Evolutionary conservation across 1,140 invertebrate genomes (phyloP).

Genomic region (Choristoneura fumiferana): DNA sequence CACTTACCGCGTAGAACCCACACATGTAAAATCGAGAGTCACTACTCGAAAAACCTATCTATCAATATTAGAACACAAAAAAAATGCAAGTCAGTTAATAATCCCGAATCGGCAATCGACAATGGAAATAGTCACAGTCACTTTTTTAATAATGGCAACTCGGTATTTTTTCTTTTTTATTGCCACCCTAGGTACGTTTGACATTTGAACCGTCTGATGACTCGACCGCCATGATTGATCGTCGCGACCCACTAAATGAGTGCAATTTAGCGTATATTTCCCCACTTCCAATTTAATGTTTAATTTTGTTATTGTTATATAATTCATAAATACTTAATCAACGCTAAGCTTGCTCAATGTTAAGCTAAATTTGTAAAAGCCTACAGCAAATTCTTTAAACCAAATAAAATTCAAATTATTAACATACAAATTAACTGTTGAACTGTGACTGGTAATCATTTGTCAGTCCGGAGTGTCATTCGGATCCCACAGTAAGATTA

Average conservation of each 20-base stretch:
- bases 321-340: too few species aligned
- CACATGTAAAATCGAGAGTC: slow-evolving; percentile 64
- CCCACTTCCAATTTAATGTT: slow-evolving; percentile 54
- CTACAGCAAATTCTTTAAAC: slow-evolving; percentile 16
- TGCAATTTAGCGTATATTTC: slow-evolving; percentile 75
- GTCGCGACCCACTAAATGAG: slow-evolving; percentile 66
- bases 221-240: slow-evolving; percentile 75
- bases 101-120: slow-evolving; percentile 76
- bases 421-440: slow-evolving; percentile 68
- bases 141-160: slow-evolving; percentile 78
- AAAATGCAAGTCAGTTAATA: slow-evolving; percentile 78
- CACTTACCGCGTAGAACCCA: slow-evolving; percentile 43
- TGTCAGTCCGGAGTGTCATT: slow-evolving; percentile 69
- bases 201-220: slow-evolving; percentile 77
- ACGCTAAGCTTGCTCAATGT: too few species aligned
- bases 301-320: slow-evolving; percentile 51
- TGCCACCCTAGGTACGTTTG: slow-evolving; percentile 75
- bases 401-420: slow-evolving; percentile 50
- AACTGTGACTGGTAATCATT: slow-evolving; percentile 66
- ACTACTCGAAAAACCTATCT: slow-evolving; percentile 73
- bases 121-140: slow-evolving; percentile 78
- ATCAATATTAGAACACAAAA: slow-evolving; percentile 79
- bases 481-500: slow-evolving; percentile 40
- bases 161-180: slow-evolving; percentile 70
- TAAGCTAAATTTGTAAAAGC: not conserved